Conservation (phyloP, 2,113 vertebrate species). For the Megaceryle maxima region DNA sequence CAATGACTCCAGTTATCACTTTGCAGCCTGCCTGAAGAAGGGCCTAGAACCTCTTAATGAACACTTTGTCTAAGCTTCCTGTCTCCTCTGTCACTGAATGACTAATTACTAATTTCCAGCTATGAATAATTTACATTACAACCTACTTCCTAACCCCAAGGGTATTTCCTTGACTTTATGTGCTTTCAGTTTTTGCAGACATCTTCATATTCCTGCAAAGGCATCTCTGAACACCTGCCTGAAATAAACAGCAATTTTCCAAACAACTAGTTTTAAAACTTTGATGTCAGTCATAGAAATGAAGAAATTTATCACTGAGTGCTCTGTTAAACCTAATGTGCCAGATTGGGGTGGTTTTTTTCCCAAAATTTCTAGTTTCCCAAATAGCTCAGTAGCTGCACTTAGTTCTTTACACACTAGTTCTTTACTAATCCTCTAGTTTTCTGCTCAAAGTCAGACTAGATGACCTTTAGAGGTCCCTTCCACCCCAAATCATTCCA, state of each 20-base stretch:
- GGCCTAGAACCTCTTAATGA: background rate
- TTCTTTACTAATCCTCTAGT: background rate
- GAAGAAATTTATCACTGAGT: background rate
- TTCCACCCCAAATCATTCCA: too few relatives aligned
- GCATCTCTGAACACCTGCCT: background rate
- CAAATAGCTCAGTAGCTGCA: background rate
- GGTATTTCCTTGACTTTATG: constrained; percentile 12
- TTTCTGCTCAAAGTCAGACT: background rate
- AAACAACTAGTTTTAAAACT: background rate
- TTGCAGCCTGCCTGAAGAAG: background rate
- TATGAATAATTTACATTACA: constrained; percentile 51
- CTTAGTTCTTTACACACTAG: background rate
- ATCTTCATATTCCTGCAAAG: background rate
- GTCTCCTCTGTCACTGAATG: constrained; percentile 31
- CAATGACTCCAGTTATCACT: background rate
- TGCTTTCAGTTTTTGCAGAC: background rate
- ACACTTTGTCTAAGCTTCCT: constrained; percentile 12
- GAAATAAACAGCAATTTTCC: background rate
- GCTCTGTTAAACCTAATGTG: background rate
- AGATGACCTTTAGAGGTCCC: too few relatives aligned
- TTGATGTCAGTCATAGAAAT: background rate
- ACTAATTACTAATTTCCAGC: constrained; percentile 60
- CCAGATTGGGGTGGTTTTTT: background rate
- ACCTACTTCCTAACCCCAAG: constrained; percentile 25
- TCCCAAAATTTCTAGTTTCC: background rate